Conservation (phyloP, 2,113 vertebrate species). For the Mus pahari region DNA sequence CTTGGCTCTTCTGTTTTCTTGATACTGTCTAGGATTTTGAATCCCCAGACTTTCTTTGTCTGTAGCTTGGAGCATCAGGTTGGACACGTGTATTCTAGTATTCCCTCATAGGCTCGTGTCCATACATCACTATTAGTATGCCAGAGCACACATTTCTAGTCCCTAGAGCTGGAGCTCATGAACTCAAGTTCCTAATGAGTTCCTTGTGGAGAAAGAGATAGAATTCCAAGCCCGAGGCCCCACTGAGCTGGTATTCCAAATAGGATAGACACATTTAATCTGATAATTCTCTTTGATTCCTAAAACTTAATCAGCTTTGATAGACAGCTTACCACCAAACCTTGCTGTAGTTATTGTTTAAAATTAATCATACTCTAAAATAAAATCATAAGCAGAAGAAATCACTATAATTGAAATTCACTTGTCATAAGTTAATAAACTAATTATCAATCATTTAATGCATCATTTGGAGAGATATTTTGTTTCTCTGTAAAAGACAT, state of each 20-base stretch:
- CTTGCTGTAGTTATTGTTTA: background rate
- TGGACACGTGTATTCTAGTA: background rate
- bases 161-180: background rate
- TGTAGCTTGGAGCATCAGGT: background rate
- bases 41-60: background rate
- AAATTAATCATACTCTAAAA: constrained; percentile 10
- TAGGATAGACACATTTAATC: background rate
- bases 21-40: background rate
- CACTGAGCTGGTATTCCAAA: background rate
- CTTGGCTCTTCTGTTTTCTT: background rate
- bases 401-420: background rate
- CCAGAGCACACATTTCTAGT: background rate
- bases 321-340: background rate
- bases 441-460: constrained; percentile 27
- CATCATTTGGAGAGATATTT: background rate
- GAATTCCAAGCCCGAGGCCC: background rate
- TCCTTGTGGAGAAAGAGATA: background rate
- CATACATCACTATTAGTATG: background rate
- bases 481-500: background rate
- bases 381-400: background rate
- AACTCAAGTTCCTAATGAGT: background rate
- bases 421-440: background rate
- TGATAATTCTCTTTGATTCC: background rate
- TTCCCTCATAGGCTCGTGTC: background rate
- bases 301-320: constrained; percentile 41